phyloP scores from a whole-genome alignment of 1,140 invertebrate species.

The Cydia amplana region DNA sequence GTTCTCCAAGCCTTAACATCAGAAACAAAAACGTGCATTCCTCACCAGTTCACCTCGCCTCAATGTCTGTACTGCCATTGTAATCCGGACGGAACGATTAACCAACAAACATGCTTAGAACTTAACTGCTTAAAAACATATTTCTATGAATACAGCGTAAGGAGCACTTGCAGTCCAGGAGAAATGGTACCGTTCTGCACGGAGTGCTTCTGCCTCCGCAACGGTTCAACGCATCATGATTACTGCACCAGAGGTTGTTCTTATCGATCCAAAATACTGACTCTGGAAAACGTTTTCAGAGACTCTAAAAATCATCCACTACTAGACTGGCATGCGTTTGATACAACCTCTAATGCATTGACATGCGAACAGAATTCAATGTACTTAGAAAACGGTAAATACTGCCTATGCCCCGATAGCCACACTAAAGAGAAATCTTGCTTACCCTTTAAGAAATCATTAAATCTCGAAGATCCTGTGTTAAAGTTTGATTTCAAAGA shows the following conservation, averaged over 20 bases:
- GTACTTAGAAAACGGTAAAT: conserved; percentile 54
- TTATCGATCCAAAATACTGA: conserved; percentile 50
- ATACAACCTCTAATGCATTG: conserved; percentile 34
- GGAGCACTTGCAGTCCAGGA: conserved; percentile 51
- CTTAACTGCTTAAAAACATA: conserved; percentile 52
- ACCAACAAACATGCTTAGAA: conserved; percentile 58
- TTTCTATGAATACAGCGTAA: conserved; percentile 40
- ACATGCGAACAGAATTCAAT: conserved; percentile 54
- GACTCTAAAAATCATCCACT: conserved; percentile 39
- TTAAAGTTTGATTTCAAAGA: background rate
- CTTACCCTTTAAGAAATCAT: conserved; percentile 40
- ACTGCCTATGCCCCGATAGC: conserved; percentile 62
- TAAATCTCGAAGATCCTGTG: background rate
- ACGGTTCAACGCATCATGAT: conserved; percentile 46
- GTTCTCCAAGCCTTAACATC: conserved; percentile 40
- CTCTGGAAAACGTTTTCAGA: conserved; percentile 56
- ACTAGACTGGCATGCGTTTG: conserved; percentile 45
- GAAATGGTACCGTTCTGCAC: conserved; percentile 62
- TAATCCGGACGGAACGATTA: conserved; percentile 47
- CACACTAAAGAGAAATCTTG: conserved; percentile 54
- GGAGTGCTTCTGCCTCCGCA: conserved; percentile 62
- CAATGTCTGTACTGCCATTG: conserved; percentile 68
- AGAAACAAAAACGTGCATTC: conserved; percentile 43
- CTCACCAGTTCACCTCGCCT: conserved; percentile 55
- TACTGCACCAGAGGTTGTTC: conserved; percentile 63